Evolutionary conservation across 2,797 vertebrate species (phyloP), one percentile per base, ranked within the genome.

Genomic region (Chrysocyon brachyurus): DNA sequence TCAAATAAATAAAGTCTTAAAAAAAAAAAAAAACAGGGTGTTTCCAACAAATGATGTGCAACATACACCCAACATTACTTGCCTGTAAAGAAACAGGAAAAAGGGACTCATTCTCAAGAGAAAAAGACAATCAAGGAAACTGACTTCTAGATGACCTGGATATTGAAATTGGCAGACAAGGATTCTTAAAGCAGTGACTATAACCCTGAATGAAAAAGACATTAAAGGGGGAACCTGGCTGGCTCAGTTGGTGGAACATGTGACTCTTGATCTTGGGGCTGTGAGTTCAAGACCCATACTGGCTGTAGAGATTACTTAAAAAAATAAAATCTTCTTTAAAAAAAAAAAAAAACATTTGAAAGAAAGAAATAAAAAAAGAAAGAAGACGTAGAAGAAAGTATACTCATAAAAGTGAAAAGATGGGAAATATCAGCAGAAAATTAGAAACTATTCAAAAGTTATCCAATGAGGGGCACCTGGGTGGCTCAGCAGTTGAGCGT

Each of bases 381-480:
- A 72, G 70, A 72, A 40, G 16, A 16, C 22, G 3, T 56, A 78
- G 73, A 84, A 21, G 26, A 84, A 91, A 79, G 78, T 40, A 85
- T 31, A 16, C 49, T 88, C 28, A 33, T 36, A n/a, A 90, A 93
- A 91, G 36, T 90, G 16, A 49, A 72, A 92, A 92, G 46, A 84
- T 12, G 14, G 57, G 40, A 85, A 85, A 72, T 70, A 52, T 85
- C 28, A n/a, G 31, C 72, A 85, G 49, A 73, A 79, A 93, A 77
- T 33, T 46, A 92, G 72, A 70, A 93, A 79, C 33, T 33, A 73
- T 12, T 96, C 16, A 49, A 86, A 87, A 91, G 33, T 61, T 70
- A 93, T 3, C 21, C 46, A 88, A 91, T 79, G 46, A 46, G 40
- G 40, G 40, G 40, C 40, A 7, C 40, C 40, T 46, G 40, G 40